Base-by-base conservation (phyloP, 2,113 vertebrate genomes). In the Anser cygnoides region DNA sequence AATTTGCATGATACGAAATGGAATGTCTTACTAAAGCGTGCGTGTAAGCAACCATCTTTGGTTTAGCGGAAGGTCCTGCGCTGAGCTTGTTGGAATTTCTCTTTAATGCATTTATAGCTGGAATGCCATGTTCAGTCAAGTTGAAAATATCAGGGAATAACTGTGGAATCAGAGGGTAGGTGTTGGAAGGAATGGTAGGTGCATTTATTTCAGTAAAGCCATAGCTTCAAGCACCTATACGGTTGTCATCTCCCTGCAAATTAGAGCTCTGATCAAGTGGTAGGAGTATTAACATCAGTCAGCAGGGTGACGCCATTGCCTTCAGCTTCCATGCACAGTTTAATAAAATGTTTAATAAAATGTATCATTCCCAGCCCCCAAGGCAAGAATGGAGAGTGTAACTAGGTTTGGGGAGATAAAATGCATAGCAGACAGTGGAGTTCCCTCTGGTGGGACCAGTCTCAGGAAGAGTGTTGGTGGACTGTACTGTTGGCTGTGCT, bases 231-330 rank as follows among this genome's bases (percentile, higher is more conserved):
- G 44, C 29, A 22, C 9, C 3, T 44, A 8, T 3, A 11, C 12
- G 9, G 12, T 65, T 83, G 49, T 65, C 11, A 33, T 50, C 37
- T 59, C 37, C 37, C 59, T 67, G 33, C 2, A 10, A n/a, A n/a
- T 62, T 22, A 54, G 33, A 73, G 33, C 20, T 18, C 4, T 0
- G 0, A 2, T 67, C 4, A 26, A 41, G 31, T 67, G 21, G 19
- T 55, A 26, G 44, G 50, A 93, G 31, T 61, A 15, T 74, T 67
- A 39, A 23, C 4, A 11, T 25, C 3, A 2, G 68, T 72, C 23
- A 70, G 16, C 35, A 54, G 41, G 68, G 39, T 35, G 46, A 43
- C 73, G 52, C 37, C 3, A 4, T 68, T 91, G 75, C 74, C 33
- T 88, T 91, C 58, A 50, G 54, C 25, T 91, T 67, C 41, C 12